Evolutionary conservation across 2,888 invertebrate species (phyloP).

Genomic region (Chalcosyrphus nemorum): DNA sequence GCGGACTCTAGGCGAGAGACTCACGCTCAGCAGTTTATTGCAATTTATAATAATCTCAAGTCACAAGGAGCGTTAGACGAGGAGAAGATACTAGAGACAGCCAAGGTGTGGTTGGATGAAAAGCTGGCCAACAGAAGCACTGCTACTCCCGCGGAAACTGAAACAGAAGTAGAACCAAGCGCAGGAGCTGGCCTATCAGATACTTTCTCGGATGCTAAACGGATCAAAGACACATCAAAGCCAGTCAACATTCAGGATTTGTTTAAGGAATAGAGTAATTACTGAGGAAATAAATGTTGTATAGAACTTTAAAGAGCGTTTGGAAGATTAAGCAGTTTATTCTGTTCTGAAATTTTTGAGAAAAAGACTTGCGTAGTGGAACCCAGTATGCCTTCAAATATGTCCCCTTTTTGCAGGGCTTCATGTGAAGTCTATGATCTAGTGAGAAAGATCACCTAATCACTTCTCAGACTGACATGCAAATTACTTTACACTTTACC

Average conservation of each 20-base stretch:
- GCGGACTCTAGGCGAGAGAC: conserved; percentile 80
- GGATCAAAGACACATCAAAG: neutral
- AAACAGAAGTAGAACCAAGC: conserved; percentile 14
- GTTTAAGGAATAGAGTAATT: conserved; percentile 43
- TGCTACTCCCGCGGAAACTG: conserved; percentile 48
- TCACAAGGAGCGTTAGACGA: conserved; percentile 83
- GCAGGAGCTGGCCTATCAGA: conserved; percentile 5
- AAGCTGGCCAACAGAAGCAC: conserved; percentile 75
- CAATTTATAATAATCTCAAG: conserved; percentile 85
- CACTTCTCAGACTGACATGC: no score
- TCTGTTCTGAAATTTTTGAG: no score
- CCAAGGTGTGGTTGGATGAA: conserved; percentile 82
- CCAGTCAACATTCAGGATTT: conserved; percentile 57
- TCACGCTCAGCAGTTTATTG: conserved; percentile 85
- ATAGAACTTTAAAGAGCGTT: neutral
- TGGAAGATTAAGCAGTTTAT: no score
- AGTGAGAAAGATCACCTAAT: no score
- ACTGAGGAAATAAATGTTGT: conserved; percentile 1
- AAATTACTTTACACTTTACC: no score
- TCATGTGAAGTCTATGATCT: no score
- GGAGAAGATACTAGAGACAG: conserved; percentile 83
- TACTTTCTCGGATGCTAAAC: conserved; percentile 41
- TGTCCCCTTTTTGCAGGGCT: no score
- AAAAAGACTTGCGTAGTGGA: no score
- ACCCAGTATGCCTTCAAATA: no score